These are phyloP conservation scores for Cephus spinipes DNA, from an alignment of 2,888 invertebrate genomes.

Conservation along the genomic window DNA sequence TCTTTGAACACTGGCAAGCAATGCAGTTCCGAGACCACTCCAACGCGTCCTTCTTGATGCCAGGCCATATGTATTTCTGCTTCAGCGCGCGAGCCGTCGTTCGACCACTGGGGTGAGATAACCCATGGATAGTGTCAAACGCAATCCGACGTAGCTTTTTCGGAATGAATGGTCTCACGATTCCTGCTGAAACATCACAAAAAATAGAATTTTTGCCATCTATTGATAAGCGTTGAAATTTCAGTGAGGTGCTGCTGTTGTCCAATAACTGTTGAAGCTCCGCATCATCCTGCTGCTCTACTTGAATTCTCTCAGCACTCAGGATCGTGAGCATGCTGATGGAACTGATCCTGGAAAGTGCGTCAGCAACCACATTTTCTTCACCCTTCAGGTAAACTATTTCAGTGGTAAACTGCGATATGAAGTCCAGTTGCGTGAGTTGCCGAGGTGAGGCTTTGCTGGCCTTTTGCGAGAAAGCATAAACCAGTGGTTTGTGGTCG, in stretches of 20 bases:
- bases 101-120: constrained; percentile 26
- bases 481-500: constrained; percentile 26
- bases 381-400: no score
- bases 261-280: no score
- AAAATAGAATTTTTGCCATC: neutral
- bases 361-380: no score
- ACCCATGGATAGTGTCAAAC: constrained; percentile 28
- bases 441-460: no score
- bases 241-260: no score
- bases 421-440: no score
- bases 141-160: constrained; percentile 21
- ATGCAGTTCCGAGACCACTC: constrained; percentile 26
- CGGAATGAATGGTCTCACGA: constrained; percentile 32
- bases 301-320: no score
- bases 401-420: no score
- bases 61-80: constrained; percentile 32
- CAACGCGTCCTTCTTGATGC: constrained; percentile 21
- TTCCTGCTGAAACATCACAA: constrained; percentile 29
- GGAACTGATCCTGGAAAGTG: neutral
- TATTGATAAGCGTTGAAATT: no score
- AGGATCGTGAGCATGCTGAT: no score
- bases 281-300: neutral
- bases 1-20: constrained; percentile 25
- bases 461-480: no score
- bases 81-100: constrained; percentile 20